These are phyloP conservation scores for Perccottus glenii DNA, from an alignment of 2,113 vertebrate genomes.

Conservation along the genomic window DNA sequence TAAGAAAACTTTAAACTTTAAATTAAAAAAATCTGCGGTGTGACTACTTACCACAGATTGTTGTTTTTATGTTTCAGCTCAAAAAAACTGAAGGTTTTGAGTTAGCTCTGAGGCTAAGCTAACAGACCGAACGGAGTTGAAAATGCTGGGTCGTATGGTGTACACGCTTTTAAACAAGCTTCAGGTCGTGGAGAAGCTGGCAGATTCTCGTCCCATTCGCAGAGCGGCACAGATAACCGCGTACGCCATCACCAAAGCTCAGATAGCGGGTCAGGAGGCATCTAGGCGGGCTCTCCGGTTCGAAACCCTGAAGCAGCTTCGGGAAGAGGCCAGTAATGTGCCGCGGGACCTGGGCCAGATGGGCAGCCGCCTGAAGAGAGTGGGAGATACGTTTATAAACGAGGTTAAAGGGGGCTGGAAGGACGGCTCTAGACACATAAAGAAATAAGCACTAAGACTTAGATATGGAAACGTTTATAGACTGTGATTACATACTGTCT, in stretches of 20 bases:
- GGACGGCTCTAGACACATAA: constrained; percentile 67
- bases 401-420: constrained; percentile 82
- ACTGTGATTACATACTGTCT: neutral
- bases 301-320: constrained; percentile 69
- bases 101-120: constrained; percentile 17
- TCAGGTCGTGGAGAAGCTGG: constrained; percentile 82
- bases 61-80: constrained; percentile 22
- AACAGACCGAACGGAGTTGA: neutral
- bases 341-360: constrained; percentile 65
- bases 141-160: constrained; percentile 68
- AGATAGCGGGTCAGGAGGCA: constrained; percentile 74
- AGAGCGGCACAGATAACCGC: constrained; percentile 86
- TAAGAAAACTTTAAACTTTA: too few relatives aligned
- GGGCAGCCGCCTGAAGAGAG: constrained; percentile 63
- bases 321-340: constrained; percentile 55
- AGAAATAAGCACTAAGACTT: constrained; percentile 55
- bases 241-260: constrained; percentile 82
- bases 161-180: constrained; percentile 77
- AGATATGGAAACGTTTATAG: neutral
- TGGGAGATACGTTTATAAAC: constrained; percentile 78
- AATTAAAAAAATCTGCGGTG: too few relatives aligned
- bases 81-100: neutral
- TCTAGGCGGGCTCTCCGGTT: constrained; percentile 67
- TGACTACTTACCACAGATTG: too few relatives aligned
- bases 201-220: constrained; percentile 85